Percentiles rank a stretch among this genome's conserved stretches.
Conservation (phyloP, 2,113 vertebrate genomes). For the Carlito syrichta region DNA sequence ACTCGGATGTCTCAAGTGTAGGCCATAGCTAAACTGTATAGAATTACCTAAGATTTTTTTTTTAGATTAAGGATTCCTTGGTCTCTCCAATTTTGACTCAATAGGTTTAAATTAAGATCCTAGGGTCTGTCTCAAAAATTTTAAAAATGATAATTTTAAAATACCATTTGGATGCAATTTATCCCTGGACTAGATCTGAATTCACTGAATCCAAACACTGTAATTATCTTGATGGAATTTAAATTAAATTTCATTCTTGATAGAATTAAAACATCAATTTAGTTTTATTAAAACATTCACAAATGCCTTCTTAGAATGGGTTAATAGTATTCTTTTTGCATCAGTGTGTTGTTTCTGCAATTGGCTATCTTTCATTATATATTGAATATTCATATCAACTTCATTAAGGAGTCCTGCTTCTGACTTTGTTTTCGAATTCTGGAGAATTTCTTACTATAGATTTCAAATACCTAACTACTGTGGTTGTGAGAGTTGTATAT, state of each 20-base stretch:
- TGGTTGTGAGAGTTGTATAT: background rate
- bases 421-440: conserved; percentile 4
- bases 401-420: background rate
- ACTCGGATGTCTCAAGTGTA: background rate
- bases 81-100: background rate
- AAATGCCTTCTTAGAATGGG: background rate
- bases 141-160: background rate
- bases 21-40: background rate
- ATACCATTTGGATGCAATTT: background rate
- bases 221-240: background rate
- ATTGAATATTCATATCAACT: background rate
- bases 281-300: background rate
- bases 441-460: background rate
- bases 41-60: background rate
- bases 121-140: background rate
- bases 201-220: background rate
- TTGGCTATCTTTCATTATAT: background rate
- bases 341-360: background rate
- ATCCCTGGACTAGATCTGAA: background rate
- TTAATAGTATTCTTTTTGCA: background rate
- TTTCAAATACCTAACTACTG: background rate
- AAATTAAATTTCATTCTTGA: no score
- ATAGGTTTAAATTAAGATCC: background rate
- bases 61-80: background rate
- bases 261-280: background rate